Conservation (phyloP, 2,888 invertebrate genomes). For the Idaea dimidiata region DNA sequence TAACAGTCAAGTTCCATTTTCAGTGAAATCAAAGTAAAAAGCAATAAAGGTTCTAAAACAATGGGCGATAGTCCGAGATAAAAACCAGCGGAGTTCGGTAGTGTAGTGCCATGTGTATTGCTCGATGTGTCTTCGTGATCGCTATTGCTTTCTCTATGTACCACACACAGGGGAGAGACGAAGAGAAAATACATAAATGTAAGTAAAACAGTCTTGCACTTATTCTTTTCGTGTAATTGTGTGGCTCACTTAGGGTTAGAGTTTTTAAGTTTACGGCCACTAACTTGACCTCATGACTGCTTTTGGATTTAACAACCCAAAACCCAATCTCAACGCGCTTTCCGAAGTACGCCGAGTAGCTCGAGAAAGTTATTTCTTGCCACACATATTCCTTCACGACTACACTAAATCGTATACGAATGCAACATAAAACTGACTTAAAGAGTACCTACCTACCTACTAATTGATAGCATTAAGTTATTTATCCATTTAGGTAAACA, state of each 20-base stretch:
- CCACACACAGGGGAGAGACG: conserved; percentile 53
- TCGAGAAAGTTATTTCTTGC: too few relatives aligned
- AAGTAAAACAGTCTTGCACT: conserved; percentile 13
- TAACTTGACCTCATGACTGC: too few relatives aligned
- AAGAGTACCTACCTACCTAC: too few relatives aligned
- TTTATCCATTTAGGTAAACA: too few relatives aligned
- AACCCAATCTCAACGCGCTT: too few relatives aligned
- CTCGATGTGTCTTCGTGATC: conserved; percentile 30
- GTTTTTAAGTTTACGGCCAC: too few relatives aligned
- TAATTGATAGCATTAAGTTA: too few relatives aligned
- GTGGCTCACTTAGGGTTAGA: background rate
- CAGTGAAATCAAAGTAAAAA: conserved; percentile 10
- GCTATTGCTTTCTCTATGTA: conserved; percentile 34
- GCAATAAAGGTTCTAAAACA: conserved; percentile 34
- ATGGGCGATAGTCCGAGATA: conserved; percentile 32
- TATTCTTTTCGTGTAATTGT: background rate
- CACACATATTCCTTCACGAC: too few relatives aligned
- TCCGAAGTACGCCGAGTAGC: too few relatives aligned
- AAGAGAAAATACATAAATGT: conserved; percentile 75
- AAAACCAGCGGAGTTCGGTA: conserved; percentile 34
- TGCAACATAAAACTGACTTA: too few relatives aligned
- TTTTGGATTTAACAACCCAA: too few relatives aligned
- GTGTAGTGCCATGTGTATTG: conserved; percentile 25
- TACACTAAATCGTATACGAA: too few relatives aligned
- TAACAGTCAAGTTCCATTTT: background rate